Percentiles rank a stretch among this genome's conserved stretches.
Conservation (phyloP, 2,113 vertebrate genomes). For the Orthonyx spaldingii region DNA sequence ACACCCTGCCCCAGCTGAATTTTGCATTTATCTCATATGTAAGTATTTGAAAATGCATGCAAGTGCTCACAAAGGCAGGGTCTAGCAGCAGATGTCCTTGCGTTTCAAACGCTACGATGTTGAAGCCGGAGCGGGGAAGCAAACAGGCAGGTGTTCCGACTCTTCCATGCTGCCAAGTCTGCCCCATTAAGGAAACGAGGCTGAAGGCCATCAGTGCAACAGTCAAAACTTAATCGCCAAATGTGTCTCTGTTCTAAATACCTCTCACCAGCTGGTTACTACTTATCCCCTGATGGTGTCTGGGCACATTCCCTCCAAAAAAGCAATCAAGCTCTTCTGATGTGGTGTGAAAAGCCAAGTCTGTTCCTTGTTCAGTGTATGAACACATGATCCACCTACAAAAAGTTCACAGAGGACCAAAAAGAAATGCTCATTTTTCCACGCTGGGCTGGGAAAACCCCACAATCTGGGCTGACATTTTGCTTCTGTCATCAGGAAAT, state of each 20-base stretch:
- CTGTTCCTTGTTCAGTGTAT: neutral
- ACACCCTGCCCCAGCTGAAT: neutral
- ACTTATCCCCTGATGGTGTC: constrained; percentile 6
- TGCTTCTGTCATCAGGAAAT: neutral
- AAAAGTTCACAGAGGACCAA: neutral
- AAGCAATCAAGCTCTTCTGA: neutral
- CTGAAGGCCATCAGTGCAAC: neutral
- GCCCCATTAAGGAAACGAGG: neutral
- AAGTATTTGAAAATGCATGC: neutral
- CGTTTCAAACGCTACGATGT: neutral
- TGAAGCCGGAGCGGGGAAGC: neutral
- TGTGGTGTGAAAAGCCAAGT: neutral
- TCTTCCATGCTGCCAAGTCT: neutral
- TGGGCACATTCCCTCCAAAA: neutral
- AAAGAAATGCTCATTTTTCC: neutral
- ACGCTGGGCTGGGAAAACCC: neutral
- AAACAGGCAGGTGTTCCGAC: neutral
- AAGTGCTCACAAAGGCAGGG: neutral
- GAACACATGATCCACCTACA: neutral
- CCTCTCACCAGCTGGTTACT: constrained; percentile 34
- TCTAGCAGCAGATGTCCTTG: neutral
- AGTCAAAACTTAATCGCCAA: constrained; percentile 16
- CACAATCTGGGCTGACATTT: neutral
- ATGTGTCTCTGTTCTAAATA: neutral
- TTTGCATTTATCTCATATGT: neutral